A percentile compares a stretch with the other conserved stretches of the same genome.
phyloP scores from a whole-genome alignment of 2,888 invertebrate species.

The Drosophila neotestacea region DNA sequence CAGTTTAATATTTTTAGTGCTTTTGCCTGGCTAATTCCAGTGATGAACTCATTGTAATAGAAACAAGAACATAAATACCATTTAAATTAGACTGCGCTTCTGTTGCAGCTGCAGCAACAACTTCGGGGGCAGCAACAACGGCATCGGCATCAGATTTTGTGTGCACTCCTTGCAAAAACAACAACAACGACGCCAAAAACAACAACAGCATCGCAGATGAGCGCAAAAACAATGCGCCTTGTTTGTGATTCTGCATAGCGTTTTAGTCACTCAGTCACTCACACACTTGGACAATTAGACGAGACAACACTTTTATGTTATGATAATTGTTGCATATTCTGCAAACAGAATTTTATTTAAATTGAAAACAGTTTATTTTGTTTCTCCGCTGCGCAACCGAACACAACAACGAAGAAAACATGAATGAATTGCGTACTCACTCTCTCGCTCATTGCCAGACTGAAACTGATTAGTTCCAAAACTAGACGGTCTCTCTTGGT shows the following conservation, averaged over 20 bases:
- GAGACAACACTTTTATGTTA: constrained; percentile 26
- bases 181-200: constrained; percentile 46
- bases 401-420: constrained; percentile 46
- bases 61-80: constrained; percentile 53
- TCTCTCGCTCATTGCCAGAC: no score
- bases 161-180: constrained; percentile 55
- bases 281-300: constrained; percentile 17
- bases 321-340: constrained; percentile 52
- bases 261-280: constrained; percentile 9
- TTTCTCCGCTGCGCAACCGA: constrained; percentile 20
- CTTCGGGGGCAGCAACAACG: constrained; percentile 39
- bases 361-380: neutral
- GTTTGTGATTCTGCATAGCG: constrained; percentile 46
- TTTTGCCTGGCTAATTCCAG: constrained; percentile 51
- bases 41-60: constrained; percentile 62
- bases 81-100: constrained; percentile 52
- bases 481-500: no score
- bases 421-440: constrained; percentile 44
- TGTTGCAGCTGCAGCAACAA: constrained; percentile 33
- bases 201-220: constrained; percentile 33
- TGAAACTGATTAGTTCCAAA: no score
- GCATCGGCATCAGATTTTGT: constrained; percentile 26
- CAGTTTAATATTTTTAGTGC: constrained; percentile 47
- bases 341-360: constrained; percentile 11
- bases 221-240: constrained; percentile 47